Conservation (phyloP, 1,140 invertebrate genomes). For the Heliconius hewitsoni region DNA sequence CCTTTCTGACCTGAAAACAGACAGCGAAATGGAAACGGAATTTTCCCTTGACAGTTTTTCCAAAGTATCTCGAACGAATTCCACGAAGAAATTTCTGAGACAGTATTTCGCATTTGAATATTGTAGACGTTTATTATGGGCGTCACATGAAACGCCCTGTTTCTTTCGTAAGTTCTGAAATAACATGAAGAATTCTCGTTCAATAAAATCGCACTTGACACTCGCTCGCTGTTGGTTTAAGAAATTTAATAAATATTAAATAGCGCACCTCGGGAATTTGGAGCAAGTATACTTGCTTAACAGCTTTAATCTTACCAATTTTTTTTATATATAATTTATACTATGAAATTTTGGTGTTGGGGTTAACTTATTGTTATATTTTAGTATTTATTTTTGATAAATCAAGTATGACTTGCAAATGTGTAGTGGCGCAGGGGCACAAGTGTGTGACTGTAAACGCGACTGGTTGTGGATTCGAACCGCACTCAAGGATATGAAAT, state of each 20-base stretch:
- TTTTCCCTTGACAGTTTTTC: conserved; percentile 20
- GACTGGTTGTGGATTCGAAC: too few relatives aligned
- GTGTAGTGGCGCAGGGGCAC: too few relatives aligned
- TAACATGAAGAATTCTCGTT: conserved; percentile 18
- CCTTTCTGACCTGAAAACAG: conserved; percentile 17
- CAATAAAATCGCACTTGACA: conserved; percentile 30
- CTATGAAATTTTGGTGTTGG: background rate
- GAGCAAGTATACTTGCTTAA: background rate
- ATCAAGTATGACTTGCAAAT: too few relatives aligned
- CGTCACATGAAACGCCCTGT: conserved; percentile 26
- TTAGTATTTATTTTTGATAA: too few relatives aligned
- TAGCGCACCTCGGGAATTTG: conserved; percentile 18
- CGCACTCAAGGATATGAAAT: too few relatives aligned
- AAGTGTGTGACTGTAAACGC: too few relatives aligned
- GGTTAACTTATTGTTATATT: background rate
- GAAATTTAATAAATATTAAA: conserved; percentile 35
- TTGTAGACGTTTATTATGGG: conserved; percentile 33
- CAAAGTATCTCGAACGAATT: conserved; percentile 29
- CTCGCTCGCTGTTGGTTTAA: conserved; percentile 27
- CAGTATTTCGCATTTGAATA: conserved; percentile 35
- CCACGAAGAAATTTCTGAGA: conserved; percentile 26
- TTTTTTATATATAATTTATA: background rate
- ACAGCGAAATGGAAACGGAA: conserved; percentile 21
- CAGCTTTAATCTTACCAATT: background rate
- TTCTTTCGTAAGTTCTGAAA: conserved; percentile 23